Evolutionary conservation across 2,113 vertebrate species (phyloP).

Genomic region (Oriolus oriolus): DNA sequence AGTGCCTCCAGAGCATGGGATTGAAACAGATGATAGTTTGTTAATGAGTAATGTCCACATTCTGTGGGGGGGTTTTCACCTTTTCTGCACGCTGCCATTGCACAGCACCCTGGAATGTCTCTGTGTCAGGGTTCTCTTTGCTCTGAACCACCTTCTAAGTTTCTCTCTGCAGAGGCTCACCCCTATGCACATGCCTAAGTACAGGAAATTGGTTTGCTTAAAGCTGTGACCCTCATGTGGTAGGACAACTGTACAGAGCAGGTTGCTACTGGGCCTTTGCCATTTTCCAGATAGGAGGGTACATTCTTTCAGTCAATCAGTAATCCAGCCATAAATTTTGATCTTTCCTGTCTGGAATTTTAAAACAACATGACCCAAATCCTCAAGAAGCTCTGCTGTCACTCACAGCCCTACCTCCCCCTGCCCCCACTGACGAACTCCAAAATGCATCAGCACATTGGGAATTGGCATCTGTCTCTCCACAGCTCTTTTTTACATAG

Average conservation of each 20-base stretch:
- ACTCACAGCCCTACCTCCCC: background rate
- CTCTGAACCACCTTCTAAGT: background rate
- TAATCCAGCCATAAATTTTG: background rate
- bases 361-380: background rate
- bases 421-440: background rate
- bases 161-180: background rate
- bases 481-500: background rate
- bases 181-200: background rate
- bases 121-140: background rate
- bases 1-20: background rate
- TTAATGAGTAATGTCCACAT: background rate
- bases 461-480: background rate
- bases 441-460: background rate
- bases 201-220: background rate
- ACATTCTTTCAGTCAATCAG: background rate
- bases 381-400: background rate
- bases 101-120: background rate
- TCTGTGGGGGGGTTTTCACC: background rate
- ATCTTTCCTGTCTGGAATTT: conserved; percentile 30
- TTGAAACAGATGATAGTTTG: background rate
- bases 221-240: background rate
- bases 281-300: background rate
- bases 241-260: background rate
- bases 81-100: background rate
- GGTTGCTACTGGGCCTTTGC: background rate